phyloP scores from a whole-genome alignment of 2,888 invertebrate genomes.

The Phortica magna region DNA sequence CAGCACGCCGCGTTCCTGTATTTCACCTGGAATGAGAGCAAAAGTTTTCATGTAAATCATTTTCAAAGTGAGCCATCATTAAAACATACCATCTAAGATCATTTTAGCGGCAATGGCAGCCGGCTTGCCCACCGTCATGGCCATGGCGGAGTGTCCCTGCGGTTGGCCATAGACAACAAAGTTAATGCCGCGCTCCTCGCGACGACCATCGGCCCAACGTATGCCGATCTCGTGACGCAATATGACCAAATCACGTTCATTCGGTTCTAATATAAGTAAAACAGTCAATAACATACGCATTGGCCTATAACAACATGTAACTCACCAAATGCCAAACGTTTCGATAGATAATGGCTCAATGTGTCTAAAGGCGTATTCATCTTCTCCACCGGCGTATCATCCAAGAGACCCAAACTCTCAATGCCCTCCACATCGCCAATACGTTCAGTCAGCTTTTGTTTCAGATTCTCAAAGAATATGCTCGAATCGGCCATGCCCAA shows the following conservation, averaged over 20 bases:
- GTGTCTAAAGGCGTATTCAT: constrained; percentile 94
- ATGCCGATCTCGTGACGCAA: constrained; percentile 96
- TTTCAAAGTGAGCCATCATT: background rate
- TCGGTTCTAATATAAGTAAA: constrained; percentile 79
- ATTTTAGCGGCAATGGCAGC: constrained; percentile 98
- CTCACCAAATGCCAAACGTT: constrained; percentile 87
- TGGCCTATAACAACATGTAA: background rate
- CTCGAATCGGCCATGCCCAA: constrained; percentile 90
- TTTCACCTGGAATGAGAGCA: constrained; percentile 83
- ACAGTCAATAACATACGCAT: background rate
- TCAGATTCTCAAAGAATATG: constrained; percentile 95
- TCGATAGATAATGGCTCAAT: constrained; percentile 91
- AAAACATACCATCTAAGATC: constrained; percentile 87
- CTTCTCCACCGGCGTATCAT: constrained; percentile 90
- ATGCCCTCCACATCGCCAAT: constrained; percentile 88
- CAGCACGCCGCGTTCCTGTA: constrained; percentile 95
- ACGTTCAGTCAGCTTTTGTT: constrained; percentile 88
- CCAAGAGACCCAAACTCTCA: constrained; percentile 92
- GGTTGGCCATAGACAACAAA: constrained; percentile 93
- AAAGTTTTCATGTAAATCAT: background rate
- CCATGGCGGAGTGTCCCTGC: constrained; percentile 95
- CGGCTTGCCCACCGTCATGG: constrained; percentile 93
- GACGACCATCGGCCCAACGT: constrained; percentile 91
- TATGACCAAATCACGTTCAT: constrained; percentile 96
- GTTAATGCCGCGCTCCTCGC: constrained; percentile 90